A percentile compares a stretch with the other conserved stretches of the same genome.
Evolutionary conservation across 2,113 vertebrate species (phyloP).

Genomic region (Microtus richardsoni): DNA sequence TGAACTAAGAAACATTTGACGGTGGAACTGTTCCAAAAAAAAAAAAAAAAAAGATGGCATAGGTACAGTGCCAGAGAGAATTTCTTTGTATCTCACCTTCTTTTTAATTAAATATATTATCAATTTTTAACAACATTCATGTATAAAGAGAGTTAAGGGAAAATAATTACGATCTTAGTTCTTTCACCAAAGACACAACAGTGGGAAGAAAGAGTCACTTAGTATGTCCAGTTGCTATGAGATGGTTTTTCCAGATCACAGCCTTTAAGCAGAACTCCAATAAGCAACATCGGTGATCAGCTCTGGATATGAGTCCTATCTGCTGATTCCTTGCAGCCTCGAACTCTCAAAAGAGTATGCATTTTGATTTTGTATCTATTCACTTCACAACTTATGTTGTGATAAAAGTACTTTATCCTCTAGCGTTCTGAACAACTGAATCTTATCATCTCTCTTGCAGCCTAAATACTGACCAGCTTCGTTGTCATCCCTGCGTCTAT

Average conservation of each 20-base stretch:
- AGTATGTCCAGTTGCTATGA: not conserved
- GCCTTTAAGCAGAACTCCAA: not conserved
- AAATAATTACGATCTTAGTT: not conserved
- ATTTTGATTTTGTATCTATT: slow-evolving; percentile 9
- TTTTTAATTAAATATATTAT: not conserved
- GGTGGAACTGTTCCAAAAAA: not conserved
- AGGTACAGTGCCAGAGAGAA: not conserved
- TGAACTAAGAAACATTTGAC: not conserved
- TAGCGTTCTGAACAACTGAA: not conserved
- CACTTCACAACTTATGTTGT: not conserved
- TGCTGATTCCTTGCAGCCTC: not conserved
- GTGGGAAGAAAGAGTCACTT: not conserved
- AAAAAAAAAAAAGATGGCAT: slow-evolving; percentile 30
- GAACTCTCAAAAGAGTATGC: not conserved
- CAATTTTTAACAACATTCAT: not conserved
- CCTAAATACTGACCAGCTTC: slow-evolving; percentile 44
- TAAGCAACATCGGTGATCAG: accelerated
- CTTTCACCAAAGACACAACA: not conserved
- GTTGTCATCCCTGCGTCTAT: not conserved
- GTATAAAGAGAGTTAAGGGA: slow-evolving; percentile 12
- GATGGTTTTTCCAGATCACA: not conserved
- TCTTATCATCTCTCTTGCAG: slow-evolving; percentile 44
- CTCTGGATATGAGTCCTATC: not conserved
- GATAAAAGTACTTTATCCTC: slow-evolving; percentile 40
- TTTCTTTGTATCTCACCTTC: not conserved